Conservation (phyloP, 2,113 vertebrate genomes). For the Pygoscelis adeliae region DNA sequence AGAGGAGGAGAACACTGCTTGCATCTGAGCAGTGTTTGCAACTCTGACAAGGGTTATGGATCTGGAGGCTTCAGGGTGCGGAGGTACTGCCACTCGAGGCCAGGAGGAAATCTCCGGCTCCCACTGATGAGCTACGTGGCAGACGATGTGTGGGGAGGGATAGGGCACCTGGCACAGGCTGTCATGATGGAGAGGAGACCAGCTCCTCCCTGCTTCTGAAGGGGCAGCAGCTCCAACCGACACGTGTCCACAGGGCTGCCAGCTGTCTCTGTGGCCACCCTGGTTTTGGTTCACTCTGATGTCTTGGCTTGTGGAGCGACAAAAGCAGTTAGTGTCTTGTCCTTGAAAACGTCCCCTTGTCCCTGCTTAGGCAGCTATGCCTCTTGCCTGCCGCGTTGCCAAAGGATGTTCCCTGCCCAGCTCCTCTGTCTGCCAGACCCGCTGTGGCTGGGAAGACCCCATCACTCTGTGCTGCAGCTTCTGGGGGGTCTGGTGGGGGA, state of each 20-base stretch:
- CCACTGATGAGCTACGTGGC: background rate
- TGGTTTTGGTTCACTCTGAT: background rate
- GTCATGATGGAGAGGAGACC: background rate
- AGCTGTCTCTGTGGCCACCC: background rate
- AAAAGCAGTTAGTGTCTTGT: background rate
- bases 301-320: background rate
- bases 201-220: background rate
- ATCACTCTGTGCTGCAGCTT: rapidly evolving
- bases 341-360: background rate
- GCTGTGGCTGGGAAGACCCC: background rate
- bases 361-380: background rate
- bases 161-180: background rate
- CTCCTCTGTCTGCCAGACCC: background rate
- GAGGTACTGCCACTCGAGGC: background rate
- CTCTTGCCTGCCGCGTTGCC: background rate
- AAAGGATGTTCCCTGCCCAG: background rate
- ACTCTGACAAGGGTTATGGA: background rate
- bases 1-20: background rate
- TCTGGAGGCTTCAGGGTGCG: background rate
- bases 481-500: background rate
- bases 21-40: background rate
- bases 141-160: background rate
- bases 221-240: background rate
- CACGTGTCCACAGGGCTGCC: rapidly evolving
- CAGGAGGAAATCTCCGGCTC: background rate